Percentiles rank a stretch among this genome's conserved stretches.
These are phyloP conservation scores for Pemphigus obesinymphae DNA, from an alignment of 1,140 invertebrate genomes.

Conservation along the genomic window DNA sequence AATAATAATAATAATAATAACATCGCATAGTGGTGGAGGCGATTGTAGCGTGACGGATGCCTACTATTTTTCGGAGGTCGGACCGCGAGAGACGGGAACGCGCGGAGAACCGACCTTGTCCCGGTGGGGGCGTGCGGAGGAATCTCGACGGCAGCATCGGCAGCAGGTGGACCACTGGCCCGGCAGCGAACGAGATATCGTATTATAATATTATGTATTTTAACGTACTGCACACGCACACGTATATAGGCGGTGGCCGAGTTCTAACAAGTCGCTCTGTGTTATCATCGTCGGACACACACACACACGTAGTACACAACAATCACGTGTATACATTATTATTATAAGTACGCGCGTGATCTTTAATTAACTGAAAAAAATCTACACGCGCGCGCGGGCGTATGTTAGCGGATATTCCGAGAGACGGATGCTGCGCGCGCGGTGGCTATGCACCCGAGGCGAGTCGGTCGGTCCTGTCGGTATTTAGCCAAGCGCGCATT, in stretches of 20 bases:
- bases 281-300: not conserved
- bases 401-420: not conserved
- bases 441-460: conserved; percentile 7
- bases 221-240: not conserved
- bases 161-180: not conserved
- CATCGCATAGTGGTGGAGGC: no score
- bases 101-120: not conserved
- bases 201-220: not conserved
- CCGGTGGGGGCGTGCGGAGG: no score
- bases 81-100: no score
- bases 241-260: conserved; percentile 9
- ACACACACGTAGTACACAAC: not conserved
- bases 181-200: conserved; percentile 1
- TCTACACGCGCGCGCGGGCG: not conserved
- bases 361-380: conserved; percentile 34
- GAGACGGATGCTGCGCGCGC: not conserved
- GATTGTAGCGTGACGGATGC: no score
- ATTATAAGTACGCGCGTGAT: not conserved
- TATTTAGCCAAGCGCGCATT: no score
- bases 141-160: not conserved
- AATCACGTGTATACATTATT: not conserved
- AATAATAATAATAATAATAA: not conserved
- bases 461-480: not conserved
- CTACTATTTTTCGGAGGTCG: no score
- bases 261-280: conserved; percentile 27